Conservation (phyloP, 1,140 invertebrate species). For the Procambarus clarkii region DNA sequence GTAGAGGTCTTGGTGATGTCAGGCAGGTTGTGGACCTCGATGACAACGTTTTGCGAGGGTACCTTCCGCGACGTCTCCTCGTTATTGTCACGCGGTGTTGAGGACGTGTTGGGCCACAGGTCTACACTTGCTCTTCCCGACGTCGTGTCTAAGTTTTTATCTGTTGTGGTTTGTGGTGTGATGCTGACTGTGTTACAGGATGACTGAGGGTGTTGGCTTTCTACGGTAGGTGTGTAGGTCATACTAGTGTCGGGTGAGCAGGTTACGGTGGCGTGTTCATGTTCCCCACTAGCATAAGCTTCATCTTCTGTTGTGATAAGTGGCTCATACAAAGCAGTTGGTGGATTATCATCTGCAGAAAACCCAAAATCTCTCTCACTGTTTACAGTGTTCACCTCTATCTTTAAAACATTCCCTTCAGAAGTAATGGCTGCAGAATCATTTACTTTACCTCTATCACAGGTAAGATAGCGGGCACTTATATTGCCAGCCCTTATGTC, state of each 20-base stretch:
- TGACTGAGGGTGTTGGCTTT: not conserved
- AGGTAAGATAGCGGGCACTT: constrained; percentile 35
- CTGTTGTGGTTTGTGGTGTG: not conserved
- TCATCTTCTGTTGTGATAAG: not conserved
- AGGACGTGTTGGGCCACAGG: not conserved
- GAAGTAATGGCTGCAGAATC: not conserved
- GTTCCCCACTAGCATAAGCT: not conserved
- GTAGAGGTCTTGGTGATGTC: not conserved
- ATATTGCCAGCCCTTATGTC: not conserved
- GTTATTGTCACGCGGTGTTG: not conserved
- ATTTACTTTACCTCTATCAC: not conserved
- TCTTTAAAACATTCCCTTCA: constrained; percentile 1
- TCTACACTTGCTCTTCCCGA: not conserved
- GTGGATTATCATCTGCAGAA: not conserved
- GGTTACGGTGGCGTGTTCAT: not conserved
- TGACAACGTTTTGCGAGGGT: not conserved
- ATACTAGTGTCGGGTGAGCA: not conserved
- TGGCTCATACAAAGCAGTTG: not conserved
- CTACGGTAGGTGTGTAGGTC: not conserved
- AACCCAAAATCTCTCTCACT: not conserved
- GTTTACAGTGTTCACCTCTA: constrained; percentile 6
- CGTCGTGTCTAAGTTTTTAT: not conserved
- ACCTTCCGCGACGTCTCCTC: not conserved
- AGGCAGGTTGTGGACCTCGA: not conserved
- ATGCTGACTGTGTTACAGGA: not conserved